Conservation (phyloP, 2,113 vertebrate genomes). For the Limanda limanda region DNA sequence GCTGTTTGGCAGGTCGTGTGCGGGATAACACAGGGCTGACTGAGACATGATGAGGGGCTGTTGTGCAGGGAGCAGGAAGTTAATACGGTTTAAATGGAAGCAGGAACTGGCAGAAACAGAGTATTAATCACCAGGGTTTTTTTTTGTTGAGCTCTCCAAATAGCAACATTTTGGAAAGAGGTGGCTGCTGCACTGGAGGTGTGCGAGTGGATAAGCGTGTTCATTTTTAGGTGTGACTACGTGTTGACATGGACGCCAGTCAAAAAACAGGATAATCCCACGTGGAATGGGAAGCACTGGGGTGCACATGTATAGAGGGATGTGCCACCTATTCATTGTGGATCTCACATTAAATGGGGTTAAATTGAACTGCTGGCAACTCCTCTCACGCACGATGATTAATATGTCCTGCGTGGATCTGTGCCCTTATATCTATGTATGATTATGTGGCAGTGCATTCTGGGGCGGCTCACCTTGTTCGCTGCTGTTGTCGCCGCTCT, state of each 20-base stretch:
- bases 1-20: conserved; percentile 69
- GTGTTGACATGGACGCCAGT: conserved; percentile 72
- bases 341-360: conserved; percentile 60
- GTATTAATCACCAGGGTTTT: conserved; percentile 75
- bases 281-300: conserved; percentile 54
- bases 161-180: conserved; percentile 68
- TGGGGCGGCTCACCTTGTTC: conserved; percentile 94
- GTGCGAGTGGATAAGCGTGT: conserved; percentile 59
- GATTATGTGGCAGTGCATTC: conserved; percentile 68
- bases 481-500: conserved; percentile 99
- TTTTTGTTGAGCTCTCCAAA: conserved; percentile 74
- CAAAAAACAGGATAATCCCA: conserved; percentile 73
- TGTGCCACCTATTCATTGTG: conserved; percentile 53
- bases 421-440: conserved; percentile 32
- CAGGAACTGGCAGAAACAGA: conserved; percentile 78
- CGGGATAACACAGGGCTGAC: conserved; percentile 68
- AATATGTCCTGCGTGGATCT: conserved; percentile 55
- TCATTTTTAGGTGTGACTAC: conserved; percentile 73
- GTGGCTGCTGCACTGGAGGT: conserved; percentile 44
- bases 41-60: conserved; percentile 74
- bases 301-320: conserved; percentile 37
- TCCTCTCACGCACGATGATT: conserved; percentile 46
- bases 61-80: conserved; percentile 73
- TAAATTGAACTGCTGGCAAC: conserved; percentile 59
- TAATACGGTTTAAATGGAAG: conserved; percentile 80